Percentiles rank a stretch among this genome's conserved stretches.
Conservation (phyloP, 2,113 vertebrate species). For the Lophochroa leadbeateri region DNA sequence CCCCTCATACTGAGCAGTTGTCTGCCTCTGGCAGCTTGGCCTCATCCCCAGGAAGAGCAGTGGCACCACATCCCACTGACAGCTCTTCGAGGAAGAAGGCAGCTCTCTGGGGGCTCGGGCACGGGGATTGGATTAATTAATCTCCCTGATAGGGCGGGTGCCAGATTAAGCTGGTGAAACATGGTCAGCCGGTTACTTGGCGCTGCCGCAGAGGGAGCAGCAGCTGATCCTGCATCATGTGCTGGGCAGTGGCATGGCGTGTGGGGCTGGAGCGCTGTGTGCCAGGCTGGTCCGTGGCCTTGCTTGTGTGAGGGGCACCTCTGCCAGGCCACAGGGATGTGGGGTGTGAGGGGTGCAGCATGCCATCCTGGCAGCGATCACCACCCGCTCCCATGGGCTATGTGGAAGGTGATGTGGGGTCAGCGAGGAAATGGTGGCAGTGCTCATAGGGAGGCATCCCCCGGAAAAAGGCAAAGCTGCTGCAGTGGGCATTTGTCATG, state of each 20-base stretch:
- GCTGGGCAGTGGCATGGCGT: accelerated
- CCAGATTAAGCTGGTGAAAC: neutral
- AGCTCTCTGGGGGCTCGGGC: neutral
- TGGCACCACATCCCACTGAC: neutral
- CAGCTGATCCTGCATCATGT: neutral
- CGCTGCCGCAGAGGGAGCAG: neutral
- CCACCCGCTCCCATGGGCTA: neutral
- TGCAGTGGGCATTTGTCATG: neutral
- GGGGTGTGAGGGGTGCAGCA: accelerated
- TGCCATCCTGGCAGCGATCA: accelerated
- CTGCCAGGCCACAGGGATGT: neutral
- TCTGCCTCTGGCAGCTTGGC: accelerated
- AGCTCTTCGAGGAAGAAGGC: neutral
- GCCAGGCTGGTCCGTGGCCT: neutral
- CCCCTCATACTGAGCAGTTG: accelerated
- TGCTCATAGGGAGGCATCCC: neutral
- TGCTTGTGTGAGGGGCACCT: neutral
- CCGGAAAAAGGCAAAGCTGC: neutral
- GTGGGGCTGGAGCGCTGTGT: neutral
- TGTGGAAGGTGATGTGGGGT: neutral
- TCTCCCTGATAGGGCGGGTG: neutral
- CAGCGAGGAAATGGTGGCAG: accelerated
- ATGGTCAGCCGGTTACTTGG: neutral
- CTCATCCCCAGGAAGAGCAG: neutral
- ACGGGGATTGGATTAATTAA: neutral